Evolutionary conservation across 1,140 invertebrate species (phyloP).

Genomic region (Drosophila repletoides): DNA sequence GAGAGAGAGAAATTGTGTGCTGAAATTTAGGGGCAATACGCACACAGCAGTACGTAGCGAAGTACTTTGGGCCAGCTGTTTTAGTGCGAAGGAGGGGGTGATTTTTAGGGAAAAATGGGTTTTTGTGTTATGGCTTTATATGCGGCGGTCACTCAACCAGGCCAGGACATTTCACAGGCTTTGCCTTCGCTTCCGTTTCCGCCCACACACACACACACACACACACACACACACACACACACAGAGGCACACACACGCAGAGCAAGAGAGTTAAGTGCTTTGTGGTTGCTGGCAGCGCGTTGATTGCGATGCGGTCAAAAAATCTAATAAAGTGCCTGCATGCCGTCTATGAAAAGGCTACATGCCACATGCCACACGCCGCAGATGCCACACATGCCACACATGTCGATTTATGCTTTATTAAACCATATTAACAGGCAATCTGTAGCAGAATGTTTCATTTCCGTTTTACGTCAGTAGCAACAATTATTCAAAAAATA

Average conservation of each 20-base stretch:
- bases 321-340: constrained; percentile 59
- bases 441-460: constrained; percentile 32
- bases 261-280: constrained; percentile 57
- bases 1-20: background rate
- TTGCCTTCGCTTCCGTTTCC: constrained; percentile 62
- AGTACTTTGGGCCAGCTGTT: constrained; percentile 48
- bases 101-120: background rate
- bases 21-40: constrained; percentile 1
- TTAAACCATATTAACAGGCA: constrained; percentile 66
- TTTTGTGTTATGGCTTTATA: constrained; percentile 53
- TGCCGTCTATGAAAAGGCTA: constrained; percentile 33
- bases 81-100: constrained; percentile 5
- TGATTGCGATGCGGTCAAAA: constrained; percentile 59
- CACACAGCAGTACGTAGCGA: constrained; percentile 19
- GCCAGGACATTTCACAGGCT: constrained; percentile 34
- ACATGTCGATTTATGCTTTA: constrained; percentile 41
- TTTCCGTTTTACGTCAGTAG: constrained; percentile 44
- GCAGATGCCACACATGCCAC: constrained; percentile 1
- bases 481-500: constrained; percentile 14
- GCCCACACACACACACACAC: constrained; percentile 3
- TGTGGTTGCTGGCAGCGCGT: constrained; percentile 55
- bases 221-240: constrained; percentile 15
- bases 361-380: background rate
- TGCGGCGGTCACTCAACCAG: constrained; percentile 60
- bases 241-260: constrained; percentile 50